These are phyloP conservation scores for Aspiorhynchus laticeps DNA, from an alignment of 2,113 vertebrate species.

Conservation along the genomic window DNA sequence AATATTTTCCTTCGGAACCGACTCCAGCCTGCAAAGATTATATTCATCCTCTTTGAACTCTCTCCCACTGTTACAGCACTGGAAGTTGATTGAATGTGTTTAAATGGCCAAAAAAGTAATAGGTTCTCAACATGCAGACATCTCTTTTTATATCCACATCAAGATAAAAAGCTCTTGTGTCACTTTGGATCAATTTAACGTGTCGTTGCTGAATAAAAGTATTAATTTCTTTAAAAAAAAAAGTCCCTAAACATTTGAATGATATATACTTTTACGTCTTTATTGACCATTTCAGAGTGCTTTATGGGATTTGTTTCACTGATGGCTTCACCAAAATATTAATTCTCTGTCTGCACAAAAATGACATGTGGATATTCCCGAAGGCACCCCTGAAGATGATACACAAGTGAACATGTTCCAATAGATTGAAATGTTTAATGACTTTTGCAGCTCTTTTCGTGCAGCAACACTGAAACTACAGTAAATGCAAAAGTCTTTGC, in stretches of 20 bases:
- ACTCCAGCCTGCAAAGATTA: constrained; percentile 24
- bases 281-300: neutral
- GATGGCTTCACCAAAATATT: neutral
- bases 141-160: neutral
- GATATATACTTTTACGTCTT: neutral
- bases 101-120: neutral
- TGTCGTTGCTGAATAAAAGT: neutral
- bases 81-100: neutral
- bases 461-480: neutral
- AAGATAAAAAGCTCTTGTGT: neutral
- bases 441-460: constrained; percentile 2
- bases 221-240: neutral
- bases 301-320: neutral
- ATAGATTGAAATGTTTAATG: constrained; percentile 22
- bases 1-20: constrained; percentile 49
- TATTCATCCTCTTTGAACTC: constrained; percentile 43
- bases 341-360: neutral
- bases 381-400: neutral
- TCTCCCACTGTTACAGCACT: neutral
- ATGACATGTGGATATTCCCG: neutral
- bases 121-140: neutral
- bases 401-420: neutral
- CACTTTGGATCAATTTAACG: neutral
- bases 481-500: constrained; percentile 7
- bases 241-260: neutral